These are phyloP conservation scores for Tauraco erythrolophus DNA, from an alignment of 2,113 vertebrate species.

Conservation along the genomic window DNA sequence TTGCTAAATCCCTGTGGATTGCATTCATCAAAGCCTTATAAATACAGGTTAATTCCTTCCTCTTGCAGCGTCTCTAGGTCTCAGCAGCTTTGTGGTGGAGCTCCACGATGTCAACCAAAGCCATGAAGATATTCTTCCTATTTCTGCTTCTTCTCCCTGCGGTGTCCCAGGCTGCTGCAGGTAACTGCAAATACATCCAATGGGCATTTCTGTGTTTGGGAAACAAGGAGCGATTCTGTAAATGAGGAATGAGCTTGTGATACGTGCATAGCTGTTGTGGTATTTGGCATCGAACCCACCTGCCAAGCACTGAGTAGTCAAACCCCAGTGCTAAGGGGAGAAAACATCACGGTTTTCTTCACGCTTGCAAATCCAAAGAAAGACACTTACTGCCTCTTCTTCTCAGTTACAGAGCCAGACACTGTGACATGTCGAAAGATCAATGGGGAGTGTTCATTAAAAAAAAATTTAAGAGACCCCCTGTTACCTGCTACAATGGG, in stretches of 20 bases:
- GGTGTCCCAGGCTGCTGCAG: background rate
- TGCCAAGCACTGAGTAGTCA: background rate
- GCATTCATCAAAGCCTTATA: background rate
- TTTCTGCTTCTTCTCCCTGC: background rate
- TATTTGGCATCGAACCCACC: background rate
- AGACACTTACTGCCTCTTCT: background rate
- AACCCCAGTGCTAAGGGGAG: no score
- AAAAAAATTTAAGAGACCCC: background rate
- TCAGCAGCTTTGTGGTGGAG: background rate
- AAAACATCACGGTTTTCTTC: background rate
- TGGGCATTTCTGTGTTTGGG: background rate
- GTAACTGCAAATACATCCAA: background rate
- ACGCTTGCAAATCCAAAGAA: accelerated
- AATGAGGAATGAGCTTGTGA: background rate
- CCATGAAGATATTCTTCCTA: background rate
- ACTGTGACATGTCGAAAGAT: background rate
- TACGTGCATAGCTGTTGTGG: accelerated
- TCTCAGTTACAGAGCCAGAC: background rate
- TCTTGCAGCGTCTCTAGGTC: background rate
- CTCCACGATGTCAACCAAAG: background rate
- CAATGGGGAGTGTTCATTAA: background rate
- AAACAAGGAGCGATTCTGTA: background rate
- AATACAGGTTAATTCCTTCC: background rate
- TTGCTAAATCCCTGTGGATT: background rate
- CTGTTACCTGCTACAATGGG: background rate